Conservation (phyloP, 2,113 vertebrate genomes). For the Nymphicus hollandicus region DNA sequence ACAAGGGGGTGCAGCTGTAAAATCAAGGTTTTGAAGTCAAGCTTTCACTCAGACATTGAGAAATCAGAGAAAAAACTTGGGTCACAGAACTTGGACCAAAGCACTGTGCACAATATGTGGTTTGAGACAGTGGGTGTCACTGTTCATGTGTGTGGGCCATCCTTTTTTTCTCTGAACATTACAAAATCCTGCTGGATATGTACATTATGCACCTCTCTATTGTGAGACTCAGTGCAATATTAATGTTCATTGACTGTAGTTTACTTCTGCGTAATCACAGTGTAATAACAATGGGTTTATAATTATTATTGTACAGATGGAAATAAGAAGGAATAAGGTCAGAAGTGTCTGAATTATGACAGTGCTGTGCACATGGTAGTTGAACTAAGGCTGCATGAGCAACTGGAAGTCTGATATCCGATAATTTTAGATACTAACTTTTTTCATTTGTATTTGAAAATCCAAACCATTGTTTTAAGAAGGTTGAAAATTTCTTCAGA, state of each 20-base stretch:
- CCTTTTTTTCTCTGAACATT: background rate
- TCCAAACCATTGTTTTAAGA: background rate
- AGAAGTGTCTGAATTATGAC: background rate
- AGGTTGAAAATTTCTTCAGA: background rate
- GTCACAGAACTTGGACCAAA: background rate
- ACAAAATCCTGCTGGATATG: background rate
- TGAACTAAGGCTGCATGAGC: background rate
- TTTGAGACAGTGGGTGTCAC: background rate
- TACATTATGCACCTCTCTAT: background rate
- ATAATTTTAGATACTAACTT: background rate
- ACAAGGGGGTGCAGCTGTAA: background rate
- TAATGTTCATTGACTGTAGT: background rate
- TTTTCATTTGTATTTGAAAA: background rate
- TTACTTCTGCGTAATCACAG: background rate
- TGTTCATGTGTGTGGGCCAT: background rate
- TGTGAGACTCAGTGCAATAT: background rate
- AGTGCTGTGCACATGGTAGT: background rate
- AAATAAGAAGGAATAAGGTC: background rate
- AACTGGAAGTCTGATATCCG: background rate
- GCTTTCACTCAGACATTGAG: background rate
- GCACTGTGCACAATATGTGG: fast-evolving
- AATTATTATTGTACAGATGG: background rate
- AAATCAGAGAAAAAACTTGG: background rate
- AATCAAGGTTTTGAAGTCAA: background rate
- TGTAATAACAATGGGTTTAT: background rate